A percentile compares a stretch with the other conserved stretches of the same genome.
These are phyloP conservation scores for Takifugu rubripes DNA, from an alignment of 2,797 vertebrate genomes.

Conservation along the genomic window DNA sequence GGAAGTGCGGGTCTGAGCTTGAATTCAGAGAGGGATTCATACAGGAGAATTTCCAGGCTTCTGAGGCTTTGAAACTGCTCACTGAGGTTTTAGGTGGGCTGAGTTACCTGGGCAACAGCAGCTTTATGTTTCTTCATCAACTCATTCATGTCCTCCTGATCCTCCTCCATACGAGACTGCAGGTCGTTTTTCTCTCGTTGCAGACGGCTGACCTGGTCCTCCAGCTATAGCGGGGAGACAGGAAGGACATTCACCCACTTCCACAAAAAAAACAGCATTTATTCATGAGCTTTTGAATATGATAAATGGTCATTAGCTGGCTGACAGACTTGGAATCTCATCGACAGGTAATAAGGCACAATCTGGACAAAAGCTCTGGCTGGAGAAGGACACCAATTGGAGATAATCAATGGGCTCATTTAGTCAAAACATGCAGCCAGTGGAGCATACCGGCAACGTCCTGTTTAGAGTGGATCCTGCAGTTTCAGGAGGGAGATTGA, in stretches of 20 bases:
- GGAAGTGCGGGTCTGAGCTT: not conserved
- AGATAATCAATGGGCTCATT: conserved; percentile 77
- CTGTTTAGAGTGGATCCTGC: conserved; percentile 59
- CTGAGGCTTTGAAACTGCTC: conserved; percentile 7
- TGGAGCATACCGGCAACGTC: conserved; percentile 60
- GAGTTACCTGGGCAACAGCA: conserved; percentile 87
- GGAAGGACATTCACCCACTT: conserved; percentile 29
- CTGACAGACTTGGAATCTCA: conserved; percentile 58
- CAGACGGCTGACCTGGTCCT: conserved; percentile 93
- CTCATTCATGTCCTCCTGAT: conserved; percentile 98
- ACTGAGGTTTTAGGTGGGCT: conserved; percentile 1
- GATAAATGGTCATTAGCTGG: conserved; percentile 69
- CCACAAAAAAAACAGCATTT: conserved; percentile 40
- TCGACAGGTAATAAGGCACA: conserved; percentile 62
- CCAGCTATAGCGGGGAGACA: conserved; percentile 77
- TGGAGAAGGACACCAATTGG: conserved; percentile 67
- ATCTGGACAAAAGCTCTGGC: conserved; percentile 58
- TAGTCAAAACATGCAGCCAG: conserved; percentile 57
- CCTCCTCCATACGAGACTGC: conserved; percentile 94
- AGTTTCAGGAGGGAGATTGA: conserved; percentile 23
- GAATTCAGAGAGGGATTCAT: not conserved
- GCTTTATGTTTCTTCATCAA: conserved; percentile 99
- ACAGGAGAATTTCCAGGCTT: not conserved
- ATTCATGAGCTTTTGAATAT: conserved; percentile 68
- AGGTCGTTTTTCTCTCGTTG: conserved; percentile 96